Conservation (phyloP, 2,888 invertebrate genomes). For the Drosophila atripex region DNA sequence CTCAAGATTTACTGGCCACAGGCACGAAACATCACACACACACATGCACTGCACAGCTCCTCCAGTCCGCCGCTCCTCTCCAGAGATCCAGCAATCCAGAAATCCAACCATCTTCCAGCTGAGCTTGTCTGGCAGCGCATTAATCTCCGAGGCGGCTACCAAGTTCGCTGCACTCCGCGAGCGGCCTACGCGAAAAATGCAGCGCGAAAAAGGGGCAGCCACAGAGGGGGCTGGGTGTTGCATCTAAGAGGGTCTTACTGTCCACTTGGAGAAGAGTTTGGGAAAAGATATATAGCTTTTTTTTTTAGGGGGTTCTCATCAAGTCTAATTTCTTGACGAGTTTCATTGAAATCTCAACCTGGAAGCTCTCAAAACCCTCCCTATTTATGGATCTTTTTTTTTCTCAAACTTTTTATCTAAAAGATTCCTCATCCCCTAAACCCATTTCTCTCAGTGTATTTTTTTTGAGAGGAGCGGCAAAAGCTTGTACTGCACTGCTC, state of each 20-base stretch:
- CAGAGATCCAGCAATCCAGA: constrained; percentile 5
- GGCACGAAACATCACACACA: constrained; percentile 46
- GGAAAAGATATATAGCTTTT: too few relatives aligned
- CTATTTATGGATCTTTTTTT: too few relatives aligned
- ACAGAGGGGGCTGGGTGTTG: constrained; percentile 6
- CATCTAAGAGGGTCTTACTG: neutral
- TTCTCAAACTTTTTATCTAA: too few relatives aligned
- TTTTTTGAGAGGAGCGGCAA: constrained; percentile 33
- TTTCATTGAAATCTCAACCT: too few relatives aligned
- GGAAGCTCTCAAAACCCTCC: too few relatives aligned
- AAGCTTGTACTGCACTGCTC: constrained; percentile 54
- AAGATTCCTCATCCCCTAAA: too few relatives aligned
- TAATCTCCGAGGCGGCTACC: constrained; percentile 72
- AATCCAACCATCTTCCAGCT: constrained; percentile 25
- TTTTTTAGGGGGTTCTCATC: too few relatives aligned
- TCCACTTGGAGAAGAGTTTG: neutral
- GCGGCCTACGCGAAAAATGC: constrained; percentile 75
- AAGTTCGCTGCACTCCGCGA: constrained; percentile 70
- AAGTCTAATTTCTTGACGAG: too few relatives aligned
- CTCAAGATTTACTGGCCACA: constrained; percentile 67
- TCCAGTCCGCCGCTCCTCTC: neutral
- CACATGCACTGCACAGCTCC: neutral
- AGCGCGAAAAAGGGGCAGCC: constrained; percentile 76
- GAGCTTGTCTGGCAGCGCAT: constrained; percentile 45
- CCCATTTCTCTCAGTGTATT: constrained; percentile 15